Base-by-base conservation (phyloP, 2,888 invertebrate genomes). In the Homarus gammarus region DNA sequence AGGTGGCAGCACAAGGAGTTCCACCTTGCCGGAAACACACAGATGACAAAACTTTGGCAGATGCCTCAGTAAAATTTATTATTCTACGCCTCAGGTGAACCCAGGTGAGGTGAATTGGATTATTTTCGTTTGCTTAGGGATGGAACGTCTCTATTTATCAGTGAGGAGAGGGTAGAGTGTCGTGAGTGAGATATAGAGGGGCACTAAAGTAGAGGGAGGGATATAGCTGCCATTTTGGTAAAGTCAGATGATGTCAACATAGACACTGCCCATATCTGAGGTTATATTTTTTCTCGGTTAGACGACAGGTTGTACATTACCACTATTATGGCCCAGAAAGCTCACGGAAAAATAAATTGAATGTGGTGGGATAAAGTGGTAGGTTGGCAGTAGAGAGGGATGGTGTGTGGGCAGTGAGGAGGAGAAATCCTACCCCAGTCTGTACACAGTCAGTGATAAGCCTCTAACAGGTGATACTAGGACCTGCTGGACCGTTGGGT, bases 1-100 rank as follows among this genome's bases (percentile, higher is more conserved):
- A 84, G 84, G 36, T 84, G 84, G 84, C 84, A 61, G 33, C 15
- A 36, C 10, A 56, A 22, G 84, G 31, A 84, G 84, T 75, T 61
- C 84, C 84, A 84, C 84, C 84, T 84, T 84, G 84, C 84, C 84
- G 84, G 85, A 85, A 78, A 85, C 85, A 85, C 85, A 78, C 78
- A 85, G 78, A 85, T 78, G 85, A 85, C 85, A 78, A 64, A 85
- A 85, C 78, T 70, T 36, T 85, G 68, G 78, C 77, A 85, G 77
- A 85, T 85, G 85, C 78, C 78, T 77, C 33, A 78, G 49, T 85
- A 85, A 85, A 68, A n/a, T 75, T 64, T 75, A 73, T 61, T 75
- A 70, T 84, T 49, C 84, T 75, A 72, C 84, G 84, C 84, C 84
- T 61, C 75, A 84, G 84, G 84, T 84, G 84, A 84, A 31, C 40